A percentile compares a stretch with the other conserved stretches of the same genome.
Evolutionary conservation across 2,797 vertebrate species (phyloP).

Genomic region (Cryptoblepharus egeriae): DNA sequence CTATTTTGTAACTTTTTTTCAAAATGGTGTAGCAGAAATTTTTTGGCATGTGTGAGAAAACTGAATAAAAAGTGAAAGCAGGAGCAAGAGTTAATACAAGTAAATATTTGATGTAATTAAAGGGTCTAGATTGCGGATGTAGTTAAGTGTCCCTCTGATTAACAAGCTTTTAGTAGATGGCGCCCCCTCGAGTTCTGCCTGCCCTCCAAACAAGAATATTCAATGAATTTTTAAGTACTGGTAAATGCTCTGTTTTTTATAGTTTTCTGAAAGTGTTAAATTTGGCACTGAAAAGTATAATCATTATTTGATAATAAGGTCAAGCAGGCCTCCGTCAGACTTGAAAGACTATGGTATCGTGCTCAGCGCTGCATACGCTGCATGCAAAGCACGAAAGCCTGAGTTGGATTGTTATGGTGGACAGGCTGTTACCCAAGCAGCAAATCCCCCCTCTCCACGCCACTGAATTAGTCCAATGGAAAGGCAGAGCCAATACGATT

Average conservation of each 20-base stretch:
- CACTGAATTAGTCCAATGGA: no score
- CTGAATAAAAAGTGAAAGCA: background rate
- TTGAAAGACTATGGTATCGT: no score
- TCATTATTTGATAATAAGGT: background rate
- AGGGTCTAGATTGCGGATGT: background rate
- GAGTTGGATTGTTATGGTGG: no score
- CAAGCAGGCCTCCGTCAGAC: no score
- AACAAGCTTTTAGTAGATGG: background rate
- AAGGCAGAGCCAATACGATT: no score
- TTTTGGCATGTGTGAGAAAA: background rate
- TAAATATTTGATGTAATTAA: background rate
- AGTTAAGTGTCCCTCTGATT: background rate
- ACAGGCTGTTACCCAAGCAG: no score
- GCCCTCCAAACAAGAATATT: background rate
- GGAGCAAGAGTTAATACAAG: background rate
- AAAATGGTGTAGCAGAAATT: background rate
- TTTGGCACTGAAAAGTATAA: background rate
- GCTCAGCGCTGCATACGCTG: no score
- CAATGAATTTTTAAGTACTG: background rate
- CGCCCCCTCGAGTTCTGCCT: constrained; percentile 25
- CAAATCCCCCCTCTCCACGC: no score
- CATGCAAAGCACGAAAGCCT: no score
- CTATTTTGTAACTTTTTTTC: background rate
- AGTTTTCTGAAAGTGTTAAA: background rate
- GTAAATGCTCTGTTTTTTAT: background rate